Percentiles rank a stretch among this genome's conserved stretches.
These are phyloP conservation scores for Auanema sp. DNA, from an alignment of 2,888 invertebrate species.

Conservation along the genomic window DNA sequence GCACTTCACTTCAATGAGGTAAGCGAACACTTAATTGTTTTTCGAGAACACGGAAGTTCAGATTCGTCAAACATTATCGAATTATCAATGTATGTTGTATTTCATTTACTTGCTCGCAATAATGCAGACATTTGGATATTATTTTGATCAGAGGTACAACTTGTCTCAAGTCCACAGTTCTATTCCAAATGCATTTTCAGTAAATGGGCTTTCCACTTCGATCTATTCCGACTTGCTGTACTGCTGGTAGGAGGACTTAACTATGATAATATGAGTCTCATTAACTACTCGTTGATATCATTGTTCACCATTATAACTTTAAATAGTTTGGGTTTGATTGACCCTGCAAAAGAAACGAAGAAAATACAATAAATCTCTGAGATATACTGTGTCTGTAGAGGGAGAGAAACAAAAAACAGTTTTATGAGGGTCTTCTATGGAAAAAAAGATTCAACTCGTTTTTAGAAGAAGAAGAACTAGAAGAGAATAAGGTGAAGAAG, in stretches of 20 bases:
- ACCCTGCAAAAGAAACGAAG: too few species aligned
- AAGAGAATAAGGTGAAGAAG: too few species aligned
- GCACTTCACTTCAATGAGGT: slow-evolving; percentile 22
- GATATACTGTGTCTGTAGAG: too few species aligned
- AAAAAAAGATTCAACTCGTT: too few species aligned
- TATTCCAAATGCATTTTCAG: slow-evolving; percentile 1
- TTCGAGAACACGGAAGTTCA: not conserved
- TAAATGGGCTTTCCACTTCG: slow-evolving; percentile 7
- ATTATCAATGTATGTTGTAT: slow-evolving; percentile 6
- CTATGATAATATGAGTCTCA: not conserved
- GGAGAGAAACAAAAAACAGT: too few species aligned
- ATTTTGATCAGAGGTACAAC: slow-evolving; percentile 25
- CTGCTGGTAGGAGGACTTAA: slow-evolving; percentile 6
- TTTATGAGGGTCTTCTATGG: too few species aligned
- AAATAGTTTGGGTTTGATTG: too few species aligned
- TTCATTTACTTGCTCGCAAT: slow-evolving; percentile 13
- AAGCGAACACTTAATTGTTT: not conserved
- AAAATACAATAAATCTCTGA: too few species aligned
- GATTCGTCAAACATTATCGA: slow-evolving; percentile 6
- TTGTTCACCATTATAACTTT: too few species aligned
- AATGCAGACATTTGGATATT: slow-evolving; percentile 31
- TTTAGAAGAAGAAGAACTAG: too few species aligned
- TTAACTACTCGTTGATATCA: too few species aligned
- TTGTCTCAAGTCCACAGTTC: not conserved
- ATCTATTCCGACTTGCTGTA: slow-evolving; percentile 1